Conservation (phyloP, 1,140 invertebrate species). For the Trichonephila clavipes region DNA sequence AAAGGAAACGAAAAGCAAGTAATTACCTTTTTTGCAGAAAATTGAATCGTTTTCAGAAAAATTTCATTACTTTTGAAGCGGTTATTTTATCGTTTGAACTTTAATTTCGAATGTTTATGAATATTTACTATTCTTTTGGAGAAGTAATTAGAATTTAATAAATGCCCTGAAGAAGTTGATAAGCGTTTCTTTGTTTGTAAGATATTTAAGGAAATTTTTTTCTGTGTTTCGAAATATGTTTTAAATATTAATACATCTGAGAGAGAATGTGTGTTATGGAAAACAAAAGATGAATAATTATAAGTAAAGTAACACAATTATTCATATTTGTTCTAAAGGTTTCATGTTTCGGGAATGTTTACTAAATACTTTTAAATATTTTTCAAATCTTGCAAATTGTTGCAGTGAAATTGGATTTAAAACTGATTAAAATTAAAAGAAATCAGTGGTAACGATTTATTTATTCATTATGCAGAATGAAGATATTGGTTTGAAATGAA, state of each 20-base stretch:
- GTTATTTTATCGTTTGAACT: neutral
- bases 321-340: no score
- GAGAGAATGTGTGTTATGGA: no score
- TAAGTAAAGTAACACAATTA: no score
- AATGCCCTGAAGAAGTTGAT: neutral
- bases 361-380: no score
- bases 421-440: no score
- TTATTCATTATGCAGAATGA: no score
- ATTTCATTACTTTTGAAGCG: neutral
- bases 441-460: no score
- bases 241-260: neutral
- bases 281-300: no score
- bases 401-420: no score
- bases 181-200: neutral
- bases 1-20: neutral
- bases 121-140: neutral
- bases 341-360: no score
- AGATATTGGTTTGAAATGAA: no score
- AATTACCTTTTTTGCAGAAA: neutral
- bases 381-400: no score
- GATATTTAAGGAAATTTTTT: neutral
- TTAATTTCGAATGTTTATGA: conserved; percentile 2
- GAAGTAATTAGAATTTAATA: neutral
- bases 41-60: neutral
- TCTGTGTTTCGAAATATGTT: neutral